Evolutionary conservation across 2,888 invertebrate genomes (phyloP), one percentile per base, ranked within the genome.

Genomic region (Crioceris asparagi): DNA sequence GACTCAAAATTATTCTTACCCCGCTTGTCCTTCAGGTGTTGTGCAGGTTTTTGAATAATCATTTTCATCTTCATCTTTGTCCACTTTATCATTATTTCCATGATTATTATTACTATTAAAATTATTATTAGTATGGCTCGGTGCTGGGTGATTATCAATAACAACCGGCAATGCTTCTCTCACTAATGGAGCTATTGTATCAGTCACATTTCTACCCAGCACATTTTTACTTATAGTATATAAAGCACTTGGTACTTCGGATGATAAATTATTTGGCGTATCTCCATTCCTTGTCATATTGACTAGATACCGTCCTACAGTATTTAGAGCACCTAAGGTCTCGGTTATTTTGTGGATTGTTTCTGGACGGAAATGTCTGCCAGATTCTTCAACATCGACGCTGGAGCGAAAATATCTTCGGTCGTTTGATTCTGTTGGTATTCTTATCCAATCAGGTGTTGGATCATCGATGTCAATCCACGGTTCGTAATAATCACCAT

Each of bases 221-320:
- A 86, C 80, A 52, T 83, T 83, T 59, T 83, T 84, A 43, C 83
- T 84, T 40, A 86, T 74, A 0, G 83, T 83, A 56, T 84, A 83
- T 31, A 85, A 66, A 3, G 85, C 85, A 48, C 77, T 74, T 10
- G 84, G 82, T 18, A 85, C 62, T 48, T 74, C 74, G 44, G 73
- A 69, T 3, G 70, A 63, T 33, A 58, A 43, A 38, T 54, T 52
- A 17, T 50, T 46, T 35, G 70, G 50, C 2, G 38, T 21, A 35
- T 56, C 59, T 37, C 64, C 45, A 18, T 48, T 67, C 6, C 77
- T 63, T 0, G 80, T 86, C 72, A 85, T 83, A 53, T 86, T 86
- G 1, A 90, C 84, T 46, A 90, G 70, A 57, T 84, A 85, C 56
- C 81, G 77, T 1, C 88, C 88, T 0, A 90, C 83, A 2, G 87